Evolutionary conservation across 2,888 invertebrate species (phyloP), one percentile per base, ranked within the genome.

Genomic region (Drosophila paramelanica): DNA sequence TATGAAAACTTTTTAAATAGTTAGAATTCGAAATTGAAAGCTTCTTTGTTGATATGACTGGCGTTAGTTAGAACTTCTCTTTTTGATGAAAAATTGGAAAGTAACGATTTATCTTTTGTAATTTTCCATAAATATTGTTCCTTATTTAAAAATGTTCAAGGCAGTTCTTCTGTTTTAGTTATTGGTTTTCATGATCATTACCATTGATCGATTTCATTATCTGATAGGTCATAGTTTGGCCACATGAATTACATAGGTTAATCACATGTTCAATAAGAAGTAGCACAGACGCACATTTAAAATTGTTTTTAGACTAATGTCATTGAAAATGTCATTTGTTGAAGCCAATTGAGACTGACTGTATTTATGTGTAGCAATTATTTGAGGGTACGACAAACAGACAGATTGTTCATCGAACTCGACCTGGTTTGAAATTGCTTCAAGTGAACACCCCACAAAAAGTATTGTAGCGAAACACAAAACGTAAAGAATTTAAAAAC

Each of bases 281-380:
- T 42, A 20, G 33, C 42, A 43, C 67, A 78, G 43, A 77, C 72
- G 80, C 80, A 78, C 82, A 80, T 73, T 82, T 66, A 72, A 86
- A 80, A 84, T 83, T 81, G 77, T 80, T 81, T 84, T 84, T 81
- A 79, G 77, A 84, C 84, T 67, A 83, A 83, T 88, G 85, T 50
- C 85, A 85, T 85, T 85, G 59, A 72, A 77, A 88, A 85, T 85
- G 85, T 79, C 85, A 88, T 87, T 84, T 71, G 79, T 81, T 81
- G 65, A 85, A 85, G 81, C 86, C 81, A 86, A 83, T 86, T 88
- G 85, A 86, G 85, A 86, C 85, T 88, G 85, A 85, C 77, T 86
- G 86, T 83, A 85, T 85, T 88, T 83, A 84, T 87, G 87, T 84
- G 84, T 83, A 86, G 61, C 56, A 58, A 67, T 78, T 75, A 65